Base-by-base conservation (phyloP, 2,113 vertebrate species). In the Ceyx margarethae region DNA sequence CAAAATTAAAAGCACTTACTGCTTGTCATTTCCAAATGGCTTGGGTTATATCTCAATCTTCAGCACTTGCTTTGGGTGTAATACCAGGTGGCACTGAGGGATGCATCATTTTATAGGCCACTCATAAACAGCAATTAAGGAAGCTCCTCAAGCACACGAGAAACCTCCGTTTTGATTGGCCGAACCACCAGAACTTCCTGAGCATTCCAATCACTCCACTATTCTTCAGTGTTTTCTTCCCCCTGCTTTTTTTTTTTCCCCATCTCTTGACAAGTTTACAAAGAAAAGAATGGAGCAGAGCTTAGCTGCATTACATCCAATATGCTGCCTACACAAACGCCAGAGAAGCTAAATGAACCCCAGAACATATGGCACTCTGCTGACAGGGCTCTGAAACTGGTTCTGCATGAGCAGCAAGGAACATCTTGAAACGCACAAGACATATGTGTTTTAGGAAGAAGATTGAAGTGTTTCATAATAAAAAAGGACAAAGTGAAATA, bases 381-480 rank as follows among this genome's bases (percentile, higher is more conserved):
- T 95, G 96, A 97, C 96, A 95, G 96, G 94, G 92, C 92, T 95
- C 93, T 87, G 96, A 96, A 97, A 95, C 95, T 11, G 58, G 97
- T 91, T 97, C 95, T 96, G 94, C 96, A 79, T 74, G 90, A 97
- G 95, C 96, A 97, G 94, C 93, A 81, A 95, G 96, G 96, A 98
- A 96, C 97, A 98, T 98, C 98, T 98, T 98, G 98, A 97, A 97
- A 95, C 76, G 89, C 81, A 93, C 82, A 95, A 97, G 96, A 97
- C 98, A 98, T 98, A 97, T 98, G 98, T 98, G 97, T 97, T 98
- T 98, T 95, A 96, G 97, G 94, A 92, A 96, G 96, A 96, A 97
- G 97, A 96, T 97, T 97, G 97, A 97, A 97, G 96, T 97, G 97
- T 98, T 98, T 97, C 97, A 98, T 97, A 98, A 98, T 98, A 97